These are phyloP conservation scores for Harpalus rubripes DNA, from an alignment of 2,888 invertebrate genomes.

Conservation along the genomic window DNA sequence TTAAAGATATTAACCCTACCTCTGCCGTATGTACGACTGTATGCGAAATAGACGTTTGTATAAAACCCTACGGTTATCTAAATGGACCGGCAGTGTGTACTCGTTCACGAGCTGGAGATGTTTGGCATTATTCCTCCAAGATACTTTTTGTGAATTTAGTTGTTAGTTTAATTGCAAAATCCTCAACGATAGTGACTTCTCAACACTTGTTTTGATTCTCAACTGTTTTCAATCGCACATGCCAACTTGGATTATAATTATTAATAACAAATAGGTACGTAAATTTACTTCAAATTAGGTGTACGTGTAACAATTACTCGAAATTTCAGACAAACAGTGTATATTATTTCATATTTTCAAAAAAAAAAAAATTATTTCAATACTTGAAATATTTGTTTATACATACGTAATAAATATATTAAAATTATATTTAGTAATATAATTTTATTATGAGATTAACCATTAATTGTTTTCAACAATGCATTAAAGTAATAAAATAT, in stretches of 20 bases:
- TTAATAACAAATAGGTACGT: slow-evolving; percentile 10
- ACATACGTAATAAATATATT: not conserved
- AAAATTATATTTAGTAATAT: not conserved
- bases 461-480: not conserved
- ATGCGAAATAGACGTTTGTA: slow-evolving; percentile 17
- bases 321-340: no score
- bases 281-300: not conserved
- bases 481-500: not conserved
- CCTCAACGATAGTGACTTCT: slow-evolving; percentile 16
- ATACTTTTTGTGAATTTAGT: slow-evolving; percentile 7
- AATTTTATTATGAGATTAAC: not conserved
- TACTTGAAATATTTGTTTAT: no score
- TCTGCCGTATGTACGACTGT: slow-evolving; percentile 20
- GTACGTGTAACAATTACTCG: no score
- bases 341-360: no score
- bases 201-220: slow-evolving; percentile 16
- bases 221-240: slow-evolving; percentile 5
- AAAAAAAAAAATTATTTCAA: not conserved
- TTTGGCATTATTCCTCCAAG: slow-evolving; percentile 10
- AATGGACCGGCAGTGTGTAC: slow-evolving; percentile 44
- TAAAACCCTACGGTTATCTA: slow-evolving; percentile 57
- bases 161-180: not conserved
- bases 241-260: slow-evolving; percentile 43
- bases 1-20: slow-evolving; percentile 15
- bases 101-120: slow-evolving; percentile 45